Conservation (phyloP, 2,888 invertebrate species). For the Rugalucina vietnamica region DNA sequence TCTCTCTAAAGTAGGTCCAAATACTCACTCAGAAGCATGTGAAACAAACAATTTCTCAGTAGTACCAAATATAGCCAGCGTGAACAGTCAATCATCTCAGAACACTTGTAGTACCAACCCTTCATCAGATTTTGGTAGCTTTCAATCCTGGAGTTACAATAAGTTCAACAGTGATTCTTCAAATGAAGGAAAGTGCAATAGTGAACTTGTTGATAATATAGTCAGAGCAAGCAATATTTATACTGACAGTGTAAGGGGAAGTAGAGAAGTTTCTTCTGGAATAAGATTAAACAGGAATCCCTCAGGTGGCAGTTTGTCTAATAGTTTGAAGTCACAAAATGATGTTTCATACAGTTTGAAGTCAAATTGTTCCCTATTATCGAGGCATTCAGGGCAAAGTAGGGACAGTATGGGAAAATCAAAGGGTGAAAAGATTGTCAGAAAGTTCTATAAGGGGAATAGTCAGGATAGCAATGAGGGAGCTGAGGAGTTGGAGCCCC, state of each 20-base stretch:
- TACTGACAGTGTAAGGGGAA: neutral
- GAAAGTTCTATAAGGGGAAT: slow-evolving; percentile 28
- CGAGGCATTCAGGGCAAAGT: neutral
- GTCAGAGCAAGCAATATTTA: neutral
- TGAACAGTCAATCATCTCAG: neutral
- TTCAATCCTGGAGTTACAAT: neutral
- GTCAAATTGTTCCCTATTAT: neutral
- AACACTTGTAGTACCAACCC: slow-evolving; percentile 1
- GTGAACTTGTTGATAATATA: neutral
- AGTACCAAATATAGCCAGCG: neutral
- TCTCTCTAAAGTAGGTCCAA: neutral
- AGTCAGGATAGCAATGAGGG: slow-evolving; percentile 39
- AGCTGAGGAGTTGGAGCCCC: slow-evolving; percentile 45
- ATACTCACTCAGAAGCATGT: too few species aligned
- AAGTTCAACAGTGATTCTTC: neutral
- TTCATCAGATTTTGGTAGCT: neutral
- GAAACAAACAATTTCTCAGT: neutral
- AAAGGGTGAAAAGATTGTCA: slow-evolving; percentile 39
- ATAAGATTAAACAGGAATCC: neutral
- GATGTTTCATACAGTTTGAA: neutral
- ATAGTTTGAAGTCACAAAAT: neutral
- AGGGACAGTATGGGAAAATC: neutral
- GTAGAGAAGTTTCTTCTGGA: neutral
- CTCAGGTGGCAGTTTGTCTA: neutral
- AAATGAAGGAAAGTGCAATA: neutral